Evolutionary conservation across 2,888 invertebrate species (phyloP), one percentile per base, ranked within the genome.

Genomic region (Antheraea yamamai): DNA sequence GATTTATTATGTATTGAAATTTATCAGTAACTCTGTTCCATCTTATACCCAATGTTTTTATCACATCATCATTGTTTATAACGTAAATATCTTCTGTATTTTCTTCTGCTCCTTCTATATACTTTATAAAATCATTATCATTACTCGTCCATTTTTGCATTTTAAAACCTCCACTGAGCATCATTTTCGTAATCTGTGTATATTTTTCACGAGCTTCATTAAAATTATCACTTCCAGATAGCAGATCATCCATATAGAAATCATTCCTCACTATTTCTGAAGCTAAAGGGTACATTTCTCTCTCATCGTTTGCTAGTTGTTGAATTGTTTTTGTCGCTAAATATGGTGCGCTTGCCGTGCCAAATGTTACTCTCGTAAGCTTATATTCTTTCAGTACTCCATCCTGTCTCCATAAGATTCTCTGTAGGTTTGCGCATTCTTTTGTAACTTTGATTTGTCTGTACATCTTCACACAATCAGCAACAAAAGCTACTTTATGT

Each of bases 391-490:
- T 55, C 2, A 71, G n/a, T 35, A 10, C 30, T 16, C 52, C 52
- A 8, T 55, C 16, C 12, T 18, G 7, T 51, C 74, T 66, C 68
- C 74, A 74, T 18, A 71, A n/a, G 18, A 75, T 73, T 72, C 76
- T 73, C 18, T 75, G 76, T 20, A 52, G 75, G 30, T 72, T 71
- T 26, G 68, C 70, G 35, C 75, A 47, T 68, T 77, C 68, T 35
- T 75, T 55, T 55, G 52, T 52, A 18, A 76, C 72, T 1, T n/a
- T 16, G 14, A 74, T 26, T 39, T 52, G 23, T 20, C 71, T 26
- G n/a, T 77, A 74, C 75, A 77, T 75, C n/a, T 75, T 76, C 7
- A 73, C 51, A 18, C 75, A 70, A 47, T 77, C 75, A 8, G 75
- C 75, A 16, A 61, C 35, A 7, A 75, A 52, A 51, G 76, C 73